These are phyloP conservation scores for Peromyscus attwateri DNA, from an alignment of 2,797 vertebrate species.

Conservation along the genomic window DNA sequence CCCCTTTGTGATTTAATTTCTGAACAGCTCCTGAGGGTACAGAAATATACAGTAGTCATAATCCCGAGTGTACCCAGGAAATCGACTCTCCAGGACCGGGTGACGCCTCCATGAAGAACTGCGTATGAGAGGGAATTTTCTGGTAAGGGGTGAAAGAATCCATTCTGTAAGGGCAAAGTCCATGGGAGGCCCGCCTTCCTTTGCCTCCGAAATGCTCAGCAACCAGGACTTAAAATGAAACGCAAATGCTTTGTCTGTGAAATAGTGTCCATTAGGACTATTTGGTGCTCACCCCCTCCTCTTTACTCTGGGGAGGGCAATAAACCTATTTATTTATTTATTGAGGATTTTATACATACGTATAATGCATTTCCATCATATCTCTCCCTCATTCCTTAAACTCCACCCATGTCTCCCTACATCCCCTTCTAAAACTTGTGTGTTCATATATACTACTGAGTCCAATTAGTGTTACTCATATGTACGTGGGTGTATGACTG, in stretches of 20 bases:
- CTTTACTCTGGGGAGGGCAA: not conserved
- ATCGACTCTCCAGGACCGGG: not conserved
- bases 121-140: not conserved
- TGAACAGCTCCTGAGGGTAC: not conserved
- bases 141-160: too few species aligned
- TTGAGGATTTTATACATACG: not conserved
- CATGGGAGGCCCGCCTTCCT: fast-evolving
- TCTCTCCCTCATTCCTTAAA: not conserved
- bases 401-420: not conserved
- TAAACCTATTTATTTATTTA: not conserved
- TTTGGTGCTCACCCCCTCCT: not conserved
- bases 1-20: not conserved
- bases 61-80: not conserved
- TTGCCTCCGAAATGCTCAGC: not conserved
- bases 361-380: not conserved
- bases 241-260: not conserved
- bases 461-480: not conserved
- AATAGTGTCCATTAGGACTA: not conserved
- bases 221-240: not conserved
- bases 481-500: not conserved
- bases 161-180: not conserved
- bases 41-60: not conserved
- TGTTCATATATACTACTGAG: not conserved
- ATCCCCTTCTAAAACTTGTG: not conserved
- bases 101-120: fast-evolving